Conservation (phyloP, 1,140 invertebrate species). For the Rhopalosiphum padi region DNA sequence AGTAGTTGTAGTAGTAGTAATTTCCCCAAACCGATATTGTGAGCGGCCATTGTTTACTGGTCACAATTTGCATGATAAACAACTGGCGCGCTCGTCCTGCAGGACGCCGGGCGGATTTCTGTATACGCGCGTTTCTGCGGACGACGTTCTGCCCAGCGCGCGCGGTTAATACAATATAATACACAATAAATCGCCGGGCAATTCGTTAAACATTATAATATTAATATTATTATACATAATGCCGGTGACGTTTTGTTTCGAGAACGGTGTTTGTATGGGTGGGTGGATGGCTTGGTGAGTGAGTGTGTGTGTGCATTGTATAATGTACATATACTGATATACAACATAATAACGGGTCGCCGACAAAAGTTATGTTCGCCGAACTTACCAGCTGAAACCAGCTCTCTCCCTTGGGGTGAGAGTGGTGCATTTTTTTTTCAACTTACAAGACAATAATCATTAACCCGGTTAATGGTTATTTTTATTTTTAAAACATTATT, state of each 20-base stretch:
- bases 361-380: not conserved
- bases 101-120: not conserved
- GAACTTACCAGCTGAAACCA: not conserved
- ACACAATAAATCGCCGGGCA: not conserved
- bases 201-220: conserved; percentile 5
- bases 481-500: not conserved
- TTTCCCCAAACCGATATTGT: conserved; percentile 42
- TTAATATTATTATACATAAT: not conserved
- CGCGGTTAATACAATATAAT: not conserved
- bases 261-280: not conserved
- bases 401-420: too few relatives aligned
- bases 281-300: too few relatives aligned
- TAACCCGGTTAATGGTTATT: not conserved
- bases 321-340: not conserved
- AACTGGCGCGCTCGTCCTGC: not conserved
- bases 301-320: not conserved
- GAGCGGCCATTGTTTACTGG: conserved; percentile 48
- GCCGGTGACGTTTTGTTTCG: not conserved
- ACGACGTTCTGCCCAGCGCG: not conserved
- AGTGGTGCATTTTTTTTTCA: too few relatives aligned
- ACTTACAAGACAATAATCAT: not conserved
- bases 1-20: not conserved
- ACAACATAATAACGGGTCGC: not conserved
- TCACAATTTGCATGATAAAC: conserved; percentile 53
- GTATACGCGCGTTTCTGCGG: not conserved